Evolutionary conservation across 2,113 vertebrate genomes (phyloP), one percentile per base, ranked within the genome.

Genomic region (Acrocephalus arundinaceus): DNA sequence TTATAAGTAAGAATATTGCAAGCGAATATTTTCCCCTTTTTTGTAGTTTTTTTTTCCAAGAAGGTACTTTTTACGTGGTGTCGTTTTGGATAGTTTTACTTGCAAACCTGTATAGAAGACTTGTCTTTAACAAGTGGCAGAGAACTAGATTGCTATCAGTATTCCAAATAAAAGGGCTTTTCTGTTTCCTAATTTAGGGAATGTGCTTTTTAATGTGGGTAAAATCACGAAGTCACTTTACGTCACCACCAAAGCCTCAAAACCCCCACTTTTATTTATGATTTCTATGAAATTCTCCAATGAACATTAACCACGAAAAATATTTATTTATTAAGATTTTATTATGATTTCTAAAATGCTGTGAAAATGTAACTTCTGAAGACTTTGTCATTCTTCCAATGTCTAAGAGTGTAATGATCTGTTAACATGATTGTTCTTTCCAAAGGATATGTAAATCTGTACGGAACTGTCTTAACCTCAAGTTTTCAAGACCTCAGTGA

Each of bases 191-290:
- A 15, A 20, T 65, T 67, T n/a, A 49, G 6, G 5, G 25, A 61
- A 65, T 66, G 6, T 30, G 13, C 0, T 33, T 91, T 52, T 91
- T 52, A 19, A 37, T 59, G 10, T 48, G 17, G 15, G 24, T 79
- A 61, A 75, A 87, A 23, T 63, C 46, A 37, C 28, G 65, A 31
- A 68, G 13, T 43, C 5, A 51, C 15, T 65, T 43, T 41, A 62
- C 8, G 7, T 28, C 21, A 49, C 3, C 20, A 25, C 8, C 10
- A 59, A 67, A 57, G 2, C 7, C 4, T n/a, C 13, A 37, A 43
- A 6, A 10, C 5, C 0, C 0, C 1, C 5, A 6, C 7, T 67
- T 55, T 41, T 39, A 35, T 85, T 71, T 77, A 54, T 71, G 8
- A 59, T 52, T 87, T 43, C 4, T 81, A 2, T 68, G 0, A 87